Evolutionary conservation across 2,113 vertebrate genomes (phyloP).

Genomic region (Chauna torquata): DNA sequence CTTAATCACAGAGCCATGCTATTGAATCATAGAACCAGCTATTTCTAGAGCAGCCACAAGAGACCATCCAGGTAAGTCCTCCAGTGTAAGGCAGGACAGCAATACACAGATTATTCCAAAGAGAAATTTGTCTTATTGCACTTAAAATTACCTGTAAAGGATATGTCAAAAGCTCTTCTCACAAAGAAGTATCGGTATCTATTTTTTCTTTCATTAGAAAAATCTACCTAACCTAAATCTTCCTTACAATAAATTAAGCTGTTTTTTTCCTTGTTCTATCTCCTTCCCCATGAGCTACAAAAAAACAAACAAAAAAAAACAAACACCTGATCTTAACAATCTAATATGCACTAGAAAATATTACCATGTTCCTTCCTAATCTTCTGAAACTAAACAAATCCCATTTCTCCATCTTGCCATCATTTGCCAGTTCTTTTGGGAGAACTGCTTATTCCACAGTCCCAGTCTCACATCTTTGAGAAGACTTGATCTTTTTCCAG

Average conservation of each 20-base stretch:
- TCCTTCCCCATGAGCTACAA: background rate
- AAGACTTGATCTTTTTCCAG: slow-evolving; percentile 41
- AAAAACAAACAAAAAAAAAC: too few species aligned
- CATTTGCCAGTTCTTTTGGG: slow-evolving; percentile 16
- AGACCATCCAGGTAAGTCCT: background rate
- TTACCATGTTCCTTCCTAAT: slow-evolving; percentile 31
- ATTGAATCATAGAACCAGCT: background rate
- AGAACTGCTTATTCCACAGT: background rate
- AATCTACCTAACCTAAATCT: background rate
- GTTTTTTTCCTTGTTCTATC: background rate
- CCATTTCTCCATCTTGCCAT: slow-evolving; percentile 46
- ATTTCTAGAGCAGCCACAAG: background rate
- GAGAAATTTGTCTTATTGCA: background rate
- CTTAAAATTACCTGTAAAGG: background rate
- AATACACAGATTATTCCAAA: background rate
- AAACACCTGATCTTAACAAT: too few species aligned
- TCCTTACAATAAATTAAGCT: background rate
- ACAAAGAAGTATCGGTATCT: background rate
- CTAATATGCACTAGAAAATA: slow-evolving; percentile 11
- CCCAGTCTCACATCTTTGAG: background rate
- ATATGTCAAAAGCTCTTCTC: background rate
- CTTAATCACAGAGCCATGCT: background rate
- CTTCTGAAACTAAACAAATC: slow-evolving; percentile 53
- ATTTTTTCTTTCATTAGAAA: background rate
- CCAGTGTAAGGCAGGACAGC: background rate